Conservation (phyloP, 2,113 vertebrate genomes). For the Beaufortia kweichowensis region DNA sequence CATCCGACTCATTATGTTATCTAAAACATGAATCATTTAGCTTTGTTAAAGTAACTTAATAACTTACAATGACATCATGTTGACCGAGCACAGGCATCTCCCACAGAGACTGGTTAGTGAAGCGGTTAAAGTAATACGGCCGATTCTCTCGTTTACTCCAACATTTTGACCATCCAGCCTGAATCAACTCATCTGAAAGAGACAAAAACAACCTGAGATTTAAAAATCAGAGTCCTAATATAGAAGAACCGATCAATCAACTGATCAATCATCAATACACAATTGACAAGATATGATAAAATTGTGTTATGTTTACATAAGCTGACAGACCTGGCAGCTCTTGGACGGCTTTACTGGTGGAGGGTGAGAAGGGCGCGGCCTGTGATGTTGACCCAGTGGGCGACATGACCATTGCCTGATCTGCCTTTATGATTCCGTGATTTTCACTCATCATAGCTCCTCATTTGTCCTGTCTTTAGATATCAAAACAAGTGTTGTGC, state of each 20-base stretch:
- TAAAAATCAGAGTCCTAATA: too few relatives aligned
- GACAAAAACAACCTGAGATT: not conserved
- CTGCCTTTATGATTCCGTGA: slow-evolving; percentile 85
- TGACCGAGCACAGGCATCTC: slow-evolving; percentile 96
- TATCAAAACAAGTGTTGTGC: not conserved
- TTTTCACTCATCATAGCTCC: slow-evolving; percentile 94
- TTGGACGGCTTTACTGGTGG: slow-evolving; percentile 83
- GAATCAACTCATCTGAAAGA: slow-evolving; percentile 89
- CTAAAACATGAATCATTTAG: too few relatives aligned
- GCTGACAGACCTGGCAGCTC: slow-evolving; percentile 87
- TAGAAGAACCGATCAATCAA: too few relatives aligned
- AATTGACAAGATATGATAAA: too few relatives aligned
- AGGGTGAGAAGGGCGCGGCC: slow-evolving; percentile 86
- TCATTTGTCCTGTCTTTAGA: slow-evolving; percentile 70
- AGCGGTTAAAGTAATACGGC: slow-evolving; percentile 96
- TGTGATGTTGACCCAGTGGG: slow-evolving; percentile 83
- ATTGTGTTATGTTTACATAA: too few relatives aligned
- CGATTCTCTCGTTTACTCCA: slow-evolving; percentile 97
- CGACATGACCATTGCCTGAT: slow-evolving; percentile 83
- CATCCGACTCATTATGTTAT: not conserved
- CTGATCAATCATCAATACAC: too few relatives aligned
- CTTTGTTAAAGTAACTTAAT: too few relatives aligned
- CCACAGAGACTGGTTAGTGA: slow-evolving; percentile 98
- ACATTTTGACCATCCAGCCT: slow-evolving; percentile 97
- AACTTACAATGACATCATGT: slow-evolving; percentile 95